Evolutionary conservation across 2,888 invertebrate species (phyloP), one percentile per base, ranked within the genome.

Genomic region (Eudasyphora cyanicolor): DNA sequence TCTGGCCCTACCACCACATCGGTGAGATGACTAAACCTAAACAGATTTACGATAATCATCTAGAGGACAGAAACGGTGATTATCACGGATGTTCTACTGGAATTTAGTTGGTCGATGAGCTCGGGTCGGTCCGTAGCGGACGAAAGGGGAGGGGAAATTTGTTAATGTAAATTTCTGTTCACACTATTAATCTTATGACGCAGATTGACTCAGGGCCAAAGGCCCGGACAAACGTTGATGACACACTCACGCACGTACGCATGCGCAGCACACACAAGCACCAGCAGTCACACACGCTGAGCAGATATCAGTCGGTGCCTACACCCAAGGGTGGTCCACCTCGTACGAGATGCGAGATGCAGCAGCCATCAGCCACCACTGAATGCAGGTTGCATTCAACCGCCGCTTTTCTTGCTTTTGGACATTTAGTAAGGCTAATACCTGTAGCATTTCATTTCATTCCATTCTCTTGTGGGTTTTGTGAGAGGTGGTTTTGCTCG

Each of bases 141-240:
- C 73, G 71, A 79, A 76, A 67, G 73, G 71, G 67, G 64, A 80
- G 74, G 62, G 64, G 83, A 78, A n/a, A 84, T 78, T 76, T 80
- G 80, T 84, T 80, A 80, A 84, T 84, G 80, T 84, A 80, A 78
- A 78, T 80, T 84, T 80, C 57, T 80, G 80, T 84, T 84, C 83
- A 84, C 83, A 84, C 83, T 84, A 84, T 84, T 84, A 84, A 84
- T 84, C 78, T 84, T 84, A 19, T 80, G 78, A 76, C 62, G 38
- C 75, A 80, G 67, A 64, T 4, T 38, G 38, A 64, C 8, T 35
- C 24, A 1, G 35, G 19, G 64, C 2, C 35, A 38, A 27, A 60
- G 2, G 73, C 76, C 35, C n/a, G 8, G 32, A 21, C 51, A 14
- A 14, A 51, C 17, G 10, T 27, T 49, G 54, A 35, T 38, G 54